Evolutionary conservation across 1,140 invertebrate genomes (phyloP), one percentile per base, ranked within the genome.

Genomic region (Popillia japonica): DNA sequence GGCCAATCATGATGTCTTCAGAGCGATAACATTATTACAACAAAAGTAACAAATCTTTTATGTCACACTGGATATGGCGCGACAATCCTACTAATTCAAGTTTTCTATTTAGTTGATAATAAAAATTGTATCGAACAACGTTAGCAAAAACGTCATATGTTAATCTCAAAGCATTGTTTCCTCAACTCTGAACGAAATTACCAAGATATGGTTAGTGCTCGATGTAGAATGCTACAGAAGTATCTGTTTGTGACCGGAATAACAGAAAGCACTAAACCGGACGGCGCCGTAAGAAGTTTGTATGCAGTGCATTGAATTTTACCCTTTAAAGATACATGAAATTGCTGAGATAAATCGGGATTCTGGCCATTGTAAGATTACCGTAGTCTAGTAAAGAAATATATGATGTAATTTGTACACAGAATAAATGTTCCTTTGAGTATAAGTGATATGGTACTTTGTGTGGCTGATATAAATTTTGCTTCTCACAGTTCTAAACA

Each of bases 231-330:
- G 61, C 20, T 68, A 23, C 61, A 68, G 6, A 68, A 68, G 61
- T 68, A 68, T 68, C 61, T 27, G 61, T 27, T 68, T 68, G 61
- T 68, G 61, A 11, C 11, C 61, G 20, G 61, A 68, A 68, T 68
- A 68, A 34, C 20, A 68, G 61, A 68, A 22, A 68, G 27, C 11
- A 68, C 22, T 17, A 55, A 55, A 34, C 22, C 27, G 61, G 61
- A 68, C 22, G 61, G 61, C 61, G 61, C 61, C 61, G 27, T 68
- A 68, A 68, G 61, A 68, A 68, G 61, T 68, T 68, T 68, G 61
- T 68, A 17, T 68, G 22, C 22, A 68, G 22, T 22, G 61, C 22
- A 14, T 23, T 68, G 61, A 27, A 34, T 68, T 23, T 68, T 68
- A 68, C 61, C 61, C 61, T 68, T 68, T 68, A 6, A 68, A 68